Percentiles rank a stretch among this genome's conserved stretches.
phyloP scores from a whole-genome alignment of 1,140 invertebrate genomes.

The Druon quercuslanigerum region DNA sequence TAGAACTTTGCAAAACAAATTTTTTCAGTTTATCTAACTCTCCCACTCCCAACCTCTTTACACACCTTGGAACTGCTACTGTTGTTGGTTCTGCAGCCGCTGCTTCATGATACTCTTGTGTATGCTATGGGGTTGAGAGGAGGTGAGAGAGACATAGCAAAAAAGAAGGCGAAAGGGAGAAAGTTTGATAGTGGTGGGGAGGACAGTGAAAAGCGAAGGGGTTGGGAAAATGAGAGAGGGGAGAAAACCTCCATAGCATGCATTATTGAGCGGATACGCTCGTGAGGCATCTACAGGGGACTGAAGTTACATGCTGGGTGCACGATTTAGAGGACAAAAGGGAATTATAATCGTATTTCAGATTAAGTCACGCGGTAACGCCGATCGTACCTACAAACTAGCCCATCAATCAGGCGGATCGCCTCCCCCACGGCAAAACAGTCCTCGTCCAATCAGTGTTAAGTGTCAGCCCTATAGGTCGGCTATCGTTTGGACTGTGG shows the following conservation, averaged over 20 bases:
- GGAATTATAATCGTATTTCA: constrained; percentile 51
- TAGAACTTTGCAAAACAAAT: too few species aligned
- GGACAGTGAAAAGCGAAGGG: neutral
- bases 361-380: constrained; percentile 29
- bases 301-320: constrained; percentile 44
- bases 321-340: constrained; percentile 56
- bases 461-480: constrained; percentile 1
- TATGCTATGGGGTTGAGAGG: neutral
- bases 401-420: constrained; percentile 20
- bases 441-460: constrained; percentile 36
- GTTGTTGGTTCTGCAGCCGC: neutral
- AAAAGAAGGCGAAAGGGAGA: neutral
- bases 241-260: constrained; percentile 40
- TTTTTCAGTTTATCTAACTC: neutral
- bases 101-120: neutral
- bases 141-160: neutral
- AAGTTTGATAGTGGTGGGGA: neutral
- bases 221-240: neutral
- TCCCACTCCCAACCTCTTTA: neutral
- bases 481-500: neutral
- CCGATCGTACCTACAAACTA: constrained; percentile 21
- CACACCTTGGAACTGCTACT: neutral
- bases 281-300: constrained; percentile 34
- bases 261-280: constrained; percentile 41
- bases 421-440: constrained; percentile 44